Evolutionary conservation across 2,797 vertebrate species (phyloP), one percentile per base, ranked within the genome.

Genomic region (Microctenopoma lineatum): DNA sequence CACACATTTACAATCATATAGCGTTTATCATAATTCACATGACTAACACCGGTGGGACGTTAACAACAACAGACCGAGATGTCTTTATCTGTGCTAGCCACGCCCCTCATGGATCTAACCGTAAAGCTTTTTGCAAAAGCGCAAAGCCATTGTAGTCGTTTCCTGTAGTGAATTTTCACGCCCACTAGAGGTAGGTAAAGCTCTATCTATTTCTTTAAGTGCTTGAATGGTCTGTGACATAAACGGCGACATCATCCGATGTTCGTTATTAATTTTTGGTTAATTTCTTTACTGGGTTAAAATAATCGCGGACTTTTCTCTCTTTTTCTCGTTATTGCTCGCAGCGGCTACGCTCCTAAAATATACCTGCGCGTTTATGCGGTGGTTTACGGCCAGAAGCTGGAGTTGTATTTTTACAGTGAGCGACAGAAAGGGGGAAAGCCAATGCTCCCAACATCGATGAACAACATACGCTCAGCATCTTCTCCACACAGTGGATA

Each of bases 171-270:
- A 16, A 2, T 3, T 13, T 42, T 34, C 16, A 32, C n/a, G 8
- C 42, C 87, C 91, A 60, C 78, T 68, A 90, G 84, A 87, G 63
- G 84, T 54, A 1, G 48, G 79, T 77, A 59, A 57, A 48, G 75
- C 2, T 46, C 56, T 79, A 46, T 62, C 0, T 2, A 3, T 3
- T 0, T 4, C 0, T 0, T 0, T 0, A 7, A 18, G 16, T 9
- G 13, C 1, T 10, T 11, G 12, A 3, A 7, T 58, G 27, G 3
- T 8, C 29, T 11, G 0, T 2, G 12, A 0, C 1, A 6, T 15
- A 21, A 64, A 34, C 0, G 0, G 6, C 1, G 3, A 59, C 3
- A 4, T 26, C 50, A 0, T 25, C 5, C 1, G n/a, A 8, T 32
- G 0, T 32, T 11, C 3, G 34, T 14, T 10, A 15, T 4, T 7